A percentile compares a stretch with the other conserved stretches of the same genome.
Evolutionary conservation across 2,113 vertebrate species (phyloP).

Genomic region (Stegastes partitus): DNA sequence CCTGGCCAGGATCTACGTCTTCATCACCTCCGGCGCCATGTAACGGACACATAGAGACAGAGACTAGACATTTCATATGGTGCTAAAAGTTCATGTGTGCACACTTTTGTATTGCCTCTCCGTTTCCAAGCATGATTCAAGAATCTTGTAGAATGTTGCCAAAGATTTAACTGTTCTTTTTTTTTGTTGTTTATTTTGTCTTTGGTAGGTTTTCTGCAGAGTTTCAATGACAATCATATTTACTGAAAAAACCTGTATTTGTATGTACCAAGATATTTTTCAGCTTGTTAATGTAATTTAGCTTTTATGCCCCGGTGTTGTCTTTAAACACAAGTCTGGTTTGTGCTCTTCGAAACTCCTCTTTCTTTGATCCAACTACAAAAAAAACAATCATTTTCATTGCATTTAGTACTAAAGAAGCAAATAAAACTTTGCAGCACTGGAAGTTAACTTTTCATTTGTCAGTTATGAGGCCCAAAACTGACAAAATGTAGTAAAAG

Average conservation of each 20-base stretch:
- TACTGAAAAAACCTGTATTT: constrained; percentile 31
- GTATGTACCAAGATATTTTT: constrained; percentile 35
- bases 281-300: background rate
- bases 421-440: constrained; percentile 2
- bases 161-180: constrained; percentile 3
- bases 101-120: background rate
- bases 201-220: background rate
- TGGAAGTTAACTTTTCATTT: constrained; percentile 21
- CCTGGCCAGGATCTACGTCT: constrained; percentile 92
- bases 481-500: constrained; percentile 15
- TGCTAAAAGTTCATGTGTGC: constrained; percentile 47
- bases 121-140: constrained; percentile 5
- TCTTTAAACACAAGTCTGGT: background rate
- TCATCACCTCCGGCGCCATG: constrained; percentile 89
- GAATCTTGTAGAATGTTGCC: constrained; percentile 12
- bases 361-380: no score
- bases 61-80: constrained; percentile 65
- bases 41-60: constrained; percentile 12
- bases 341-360: no score
- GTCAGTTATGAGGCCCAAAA: constrained; percentile 2
- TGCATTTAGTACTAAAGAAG: background rate
- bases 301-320: background rate
- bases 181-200: no score
- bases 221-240: constrained; percentile 2
- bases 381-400: no score